A percentile compares a stretch with the other conserved stretches of the same genome.
Evolutionary conservation across 2,797 vertebrate species (phyloP).

Genomic region (Pipistrellus pygmaeus): DNA sequence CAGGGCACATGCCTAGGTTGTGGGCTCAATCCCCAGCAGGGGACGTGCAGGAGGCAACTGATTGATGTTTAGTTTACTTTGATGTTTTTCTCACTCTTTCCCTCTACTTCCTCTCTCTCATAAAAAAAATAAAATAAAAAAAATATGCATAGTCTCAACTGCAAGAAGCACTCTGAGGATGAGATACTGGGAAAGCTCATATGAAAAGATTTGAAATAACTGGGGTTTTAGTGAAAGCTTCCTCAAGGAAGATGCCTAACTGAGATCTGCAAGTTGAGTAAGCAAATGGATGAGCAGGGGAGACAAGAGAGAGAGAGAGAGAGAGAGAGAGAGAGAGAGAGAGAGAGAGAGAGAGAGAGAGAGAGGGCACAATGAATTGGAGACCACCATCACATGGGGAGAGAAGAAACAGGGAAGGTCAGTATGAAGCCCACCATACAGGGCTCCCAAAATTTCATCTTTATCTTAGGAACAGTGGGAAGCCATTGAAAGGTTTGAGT

Average conservation of each 20-base stretch:
- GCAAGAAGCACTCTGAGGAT: neutral
- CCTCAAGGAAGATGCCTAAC: neutral
- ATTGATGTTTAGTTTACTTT: too few species aligned
- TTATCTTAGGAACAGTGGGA: neutral
- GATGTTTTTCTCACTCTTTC: too few species aligned
- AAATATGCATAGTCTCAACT: neutral
- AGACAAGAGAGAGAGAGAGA: neutral
- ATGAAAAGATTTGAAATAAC: neutral
- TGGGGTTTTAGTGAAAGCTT: neutral
- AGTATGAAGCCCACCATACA: neutral
- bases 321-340: neutral
- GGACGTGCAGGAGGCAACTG: too few species aligned
- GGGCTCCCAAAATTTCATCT: neutral
- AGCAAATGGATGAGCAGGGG: too few species aligned
- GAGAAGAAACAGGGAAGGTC: too few species aligned
- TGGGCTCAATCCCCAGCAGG: too few species aligned
- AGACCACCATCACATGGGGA: neutral
- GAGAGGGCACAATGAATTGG: neutral
- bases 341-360: neutral
- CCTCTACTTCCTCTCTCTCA: too few species aligned
- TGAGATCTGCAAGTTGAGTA: neutral
- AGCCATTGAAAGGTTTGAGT: neutral
- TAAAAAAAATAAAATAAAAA: too few species aligned
- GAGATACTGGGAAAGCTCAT: neutral
- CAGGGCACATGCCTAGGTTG: too few species aligned